phyloP scores from a whole-genome alignment of 2,888 invertebrate species.

The Stomorhina lunata region DNA sequence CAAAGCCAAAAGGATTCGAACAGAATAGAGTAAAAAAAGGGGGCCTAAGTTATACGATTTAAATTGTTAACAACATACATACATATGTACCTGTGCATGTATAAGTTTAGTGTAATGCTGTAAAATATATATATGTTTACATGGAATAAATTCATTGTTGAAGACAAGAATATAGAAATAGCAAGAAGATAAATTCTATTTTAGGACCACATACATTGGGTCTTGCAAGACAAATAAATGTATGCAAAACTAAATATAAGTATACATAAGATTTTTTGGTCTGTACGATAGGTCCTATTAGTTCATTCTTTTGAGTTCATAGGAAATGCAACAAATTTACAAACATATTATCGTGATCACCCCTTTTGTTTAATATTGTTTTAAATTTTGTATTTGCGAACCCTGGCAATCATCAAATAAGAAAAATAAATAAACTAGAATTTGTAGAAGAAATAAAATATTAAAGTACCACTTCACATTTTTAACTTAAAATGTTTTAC shows the following conservation, averaged over 20 bases:
- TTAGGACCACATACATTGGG: no score
- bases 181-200: no score
- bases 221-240: no score
- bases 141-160: no score
- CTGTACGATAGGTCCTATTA: no score
- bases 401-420: slow-evolving; percentile 15
- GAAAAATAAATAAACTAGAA: background rate
- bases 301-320: no score
- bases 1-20: background rate
- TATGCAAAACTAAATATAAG: no score
- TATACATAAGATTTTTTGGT: no score
- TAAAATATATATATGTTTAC: background rate
- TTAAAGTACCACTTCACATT: slow-evolving; percentile 42
- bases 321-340: no score
- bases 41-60: background rate
- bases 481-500: background rate
- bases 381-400: no score
- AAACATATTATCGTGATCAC: no score
- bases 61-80: background rate
- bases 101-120: background rate
- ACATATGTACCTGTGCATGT: background rate
- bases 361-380: no score
- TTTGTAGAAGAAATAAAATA: background rate
- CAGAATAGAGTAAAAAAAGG: background rate
- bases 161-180: background rate